Evolutionary conservation across 2,797 vertebrate species (phyloP), one percentile per base, ranked within the genome.

Genomic region (Argentina silus): DNA sequence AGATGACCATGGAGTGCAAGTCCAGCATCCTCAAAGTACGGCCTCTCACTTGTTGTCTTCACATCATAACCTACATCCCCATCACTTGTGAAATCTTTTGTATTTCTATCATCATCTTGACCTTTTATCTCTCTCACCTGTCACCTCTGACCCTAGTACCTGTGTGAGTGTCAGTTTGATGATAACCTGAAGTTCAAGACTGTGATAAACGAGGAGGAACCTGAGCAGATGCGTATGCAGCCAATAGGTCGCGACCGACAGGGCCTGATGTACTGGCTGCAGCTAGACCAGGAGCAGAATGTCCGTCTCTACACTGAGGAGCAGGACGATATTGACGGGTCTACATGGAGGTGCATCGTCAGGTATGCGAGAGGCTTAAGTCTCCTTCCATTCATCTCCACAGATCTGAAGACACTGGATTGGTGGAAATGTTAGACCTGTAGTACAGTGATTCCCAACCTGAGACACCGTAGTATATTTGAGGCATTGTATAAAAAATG

Each of bases 121-220:
- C 55, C 48, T 8, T 7, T 36, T 19, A 27, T 60, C 42, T 57
- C 53, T 59, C n/a, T 42, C 23, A 36, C 4, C n/a, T 11, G 11
- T 17, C 0, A 47, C 66, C 19, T 10, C 17, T 66, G 3, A 48
- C 51, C 17, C 8, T 89, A 99, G 98, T 98, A 97, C 89, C 96
- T 99, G 81, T 99, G 98, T 0, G 98, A 99, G 90, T 97, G 96
- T 91, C 98, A 99, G 89, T 99, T 99, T 84, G 98, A 99, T 44
- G 98, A 99, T 88, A 99, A 99, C 95, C 91, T 99, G 0, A 99
- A 98, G 90, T 98, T 99, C 85, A 99, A 99, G 89, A 96, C 92
- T 43, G 92, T 93, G 7, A 94, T 99, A 73, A 99, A 99, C 0
- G 98, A 99, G 78, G 98, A 99, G 81, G 97, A 99, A 61, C 96